Percentiles rank a stretch among this genome's conserved stretches.
phyloP scores from a whole-genome alignment of 2,113 vertebrate species.

The Scytalopus superciliaris region DNA sequence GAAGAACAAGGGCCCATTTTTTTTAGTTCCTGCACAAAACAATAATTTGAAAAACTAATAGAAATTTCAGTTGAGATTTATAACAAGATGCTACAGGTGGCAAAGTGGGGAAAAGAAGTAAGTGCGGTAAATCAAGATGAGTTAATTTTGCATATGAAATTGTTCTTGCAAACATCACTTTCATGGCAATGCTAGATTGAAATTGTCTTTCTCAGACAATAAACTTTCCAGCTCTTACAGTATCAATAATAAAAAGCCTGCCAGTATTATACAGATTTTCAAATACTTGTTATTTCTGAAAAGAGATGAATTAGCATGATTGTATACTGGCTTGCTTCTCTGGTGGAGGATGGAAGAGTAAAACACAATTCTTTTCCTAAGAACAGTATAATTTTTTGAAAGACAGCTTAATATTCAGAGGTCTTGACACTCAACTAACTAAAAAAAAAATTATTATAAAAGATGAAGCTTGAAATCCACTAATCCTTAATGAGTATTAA shows the following conservation, averaged over 20 bases:
- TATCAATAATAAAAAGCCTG: not conserved
- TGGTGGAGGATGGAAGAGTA: not conserved
- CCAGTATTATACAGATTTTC: not conserved
- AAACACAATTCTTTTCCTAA: not conserved
- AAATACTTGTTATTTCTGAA: not conserved
- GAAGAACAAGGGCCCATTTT: not conserved
- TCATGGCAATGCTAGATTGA: not conserved
- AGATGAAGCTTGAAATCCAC: slow-evolving; percentile 18
- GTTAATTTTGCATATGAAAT: not conserved
- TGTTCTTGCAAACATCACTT: not conserved
- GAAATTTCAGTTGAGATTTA: not conserved
- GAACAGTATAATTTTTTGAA: not conserved
- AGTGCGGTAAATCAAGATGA: not conserved
- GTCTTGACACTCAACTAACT: not conserved
- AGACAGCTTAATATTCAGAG: not conserved
- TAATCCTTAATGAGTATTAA: slow-evolving; percentile 45
- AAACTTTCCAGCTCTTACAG: not conserved
- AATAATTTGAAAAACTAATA: not conserved
- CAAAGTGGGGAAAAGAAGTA: not conserved
- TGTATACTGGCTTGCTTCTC: not conserved
- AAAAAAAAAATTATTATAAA: not conserved
- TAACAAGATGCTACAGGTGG: not conserved
- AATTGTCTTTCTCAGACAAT: not conserved
- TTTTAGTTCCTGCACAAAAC: not conserved
- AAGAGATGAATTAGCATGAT: not conserved